A percentile compares a stretch with the other conserved stretches of the same genome.
Evolutionary conservation across 2,113 vertebrate species (phyloP).

Genomic region (Notothenia rossii): DNA sequence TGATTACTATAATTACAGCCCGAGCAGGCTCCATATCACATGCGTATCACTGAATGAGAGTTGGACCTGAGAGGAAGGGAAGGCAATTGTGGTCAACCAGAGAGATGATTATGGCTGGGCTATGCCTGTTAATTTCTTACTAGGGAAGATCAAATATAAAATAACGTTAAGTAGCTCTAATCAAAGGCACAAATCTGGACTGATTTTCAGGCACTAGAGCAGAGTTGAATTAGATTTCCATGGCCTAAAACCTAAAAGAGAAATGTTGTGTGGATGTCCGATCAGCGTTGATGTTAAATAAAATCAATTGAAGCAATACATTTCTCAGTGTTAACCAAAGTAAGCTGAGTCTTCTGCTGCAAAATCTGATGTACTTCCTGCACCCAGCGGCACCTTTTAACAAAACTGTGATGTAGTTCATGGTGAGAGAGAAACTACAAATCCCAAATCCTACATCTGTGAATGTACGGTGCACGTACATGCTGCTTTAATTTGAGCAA

Average conservation of each 20-base stretch:
- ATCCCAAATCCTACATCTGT: background rate
- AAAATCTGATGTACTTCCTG: too few species aligned
- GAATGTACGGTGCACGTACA: background rate
- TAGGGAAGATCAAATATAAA: conserved; percentile 20
- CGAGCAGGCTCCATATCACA: conserved; percentile 34
- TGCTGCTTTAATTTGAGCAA: background rate
- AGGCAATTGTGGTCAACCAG: conserved; percentile 42
- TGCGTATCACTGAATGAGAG: conserved; percentile 48
- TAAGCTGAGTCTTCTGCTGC: too few species aligned
- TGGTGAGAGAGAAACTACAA: too few species aligned
- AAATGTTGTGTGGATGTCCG: too few species aligned
- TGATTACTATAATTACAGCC: conserved; percentile 72
- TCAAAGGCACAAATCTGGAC: background rate
- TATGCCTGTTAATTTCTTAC: conserved; percentile 48
- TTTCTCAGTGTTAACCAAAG: too few species aligned
- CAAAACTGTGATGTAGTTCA: too few species aligned
- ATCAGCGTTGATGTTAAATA: too few species aligned
- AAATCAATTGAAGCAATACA: too few species aligned
- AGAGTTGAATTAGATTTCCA: background rate
- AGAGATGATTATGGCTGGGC: conserved; percentile 29
- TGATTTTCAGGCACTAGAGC: background rate
- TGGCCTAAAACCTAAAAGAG: background rate
- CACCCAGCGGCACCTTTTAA: too few species aligned
- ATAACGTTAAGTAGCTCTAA: conserved; percentile 21
- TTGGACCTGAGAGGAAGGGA: conserved; percentile 34